Conservation (phyloP, 2,113 vertebrate genomes). For the Pionites leucogaster region DNA sequence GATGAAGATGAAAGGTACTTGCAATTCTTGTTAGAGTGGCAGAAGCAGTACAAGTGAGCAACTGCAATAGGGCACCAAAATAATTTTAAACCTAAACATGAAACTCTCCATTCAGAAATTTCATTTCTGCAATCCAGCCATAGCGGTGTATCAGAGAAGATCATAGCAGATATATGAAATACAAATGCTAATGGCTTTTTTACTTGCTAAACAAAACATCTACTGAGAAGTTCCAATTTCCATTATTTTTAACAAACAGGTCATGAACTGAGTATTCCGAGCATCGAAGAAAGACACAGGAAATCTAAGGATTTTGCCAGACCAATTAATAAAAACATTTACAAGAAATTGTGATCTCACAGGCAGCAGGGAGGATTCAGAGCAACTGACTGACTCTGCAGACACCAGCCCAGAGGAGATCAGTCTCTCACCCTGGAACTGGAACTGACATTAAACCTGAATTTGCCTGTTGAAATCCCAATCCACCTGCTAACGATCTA, state of each 20-base stretch:
- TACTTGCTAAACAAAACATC: background rate
- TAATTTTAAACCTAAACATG: background rate
- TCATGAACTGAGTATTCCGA: constrained; percentile 45
- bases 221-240: constrained; percentile 2
- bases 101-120: background rate
- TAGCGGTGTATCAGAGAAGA: background rate
- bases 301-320: constrained; percentile 29
- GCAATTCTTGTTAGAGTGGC: background rate
- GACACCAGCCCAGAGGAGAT: background rate
- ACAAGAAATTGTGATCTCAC: constrained; percentile 46
- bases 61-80: background rate
- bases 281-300: background rate
- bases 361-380: background rate
- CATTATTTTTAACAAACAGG: constrained; percentile 30
- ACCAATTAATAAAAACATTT: constrained; percentile 13
- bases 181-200: background rate
- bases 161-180: background rate
- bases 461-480: background rate
- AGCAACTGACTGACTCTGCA: background rate
- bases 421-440: background rate
- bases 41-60: background rate
- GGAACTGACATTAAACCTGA: background rate
- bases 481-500: background rate
- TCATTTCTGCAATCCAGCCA: background rate
- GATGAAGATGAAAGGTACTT: background rate